phyloP scores from a whole-genome alignment of 2,113 vertebrate genomes.

The Eulemur rufifrons region DNA sequence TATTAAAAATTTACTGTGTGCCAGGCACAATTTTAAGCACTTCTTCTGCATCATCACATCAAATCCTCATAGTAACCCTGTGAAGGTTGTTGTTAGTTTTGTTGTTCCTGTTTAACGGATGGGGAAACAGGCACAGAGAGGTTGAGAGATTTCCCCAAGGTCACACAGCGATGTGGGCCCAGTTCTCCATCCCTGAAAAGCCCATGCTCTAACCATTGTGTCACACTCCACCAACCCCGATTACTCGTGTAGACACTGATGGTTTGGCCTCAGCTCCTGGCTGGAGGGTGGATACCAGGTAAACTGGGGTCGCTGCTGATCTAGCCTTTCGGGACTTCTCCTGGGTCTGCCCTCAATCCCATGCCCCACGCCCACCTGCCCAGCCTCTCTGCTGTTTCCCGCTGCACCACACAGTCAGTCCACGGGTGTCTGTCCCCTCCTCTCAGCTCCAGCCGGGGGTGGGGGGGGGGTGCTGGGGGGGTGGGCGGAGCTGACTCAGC shows the following conservation, averaged over 20 bases:
- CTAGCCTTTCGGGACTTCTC: background rate
- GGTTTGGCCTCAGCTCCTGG: background rate
- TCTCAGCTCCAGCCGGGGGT: background rate
- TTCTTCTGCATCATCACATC: fast-evolving
- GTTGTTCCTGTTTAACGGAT: background rate
- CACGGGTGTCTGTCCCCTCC: background rate
- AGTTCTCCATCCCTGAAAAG: background rate
- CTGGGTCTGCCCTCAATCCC: background rate
- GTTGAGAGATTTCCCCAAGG: background rate
- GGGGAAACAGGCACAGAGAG: background rate
- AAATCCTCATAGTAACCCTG: fast-evolving
- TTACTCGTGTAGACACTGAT: fast-evolving
- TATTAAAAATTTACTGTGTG: fast-evolving
- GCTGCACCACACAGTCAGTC: background rate
- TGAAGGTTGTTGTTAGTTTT: fast-evolving
- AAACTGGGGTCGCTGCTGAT: background rate
- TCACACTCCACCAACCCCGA: background rate
- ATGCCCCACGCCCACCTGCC: too few species aligned
- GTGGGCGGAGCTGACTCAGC: background rate
- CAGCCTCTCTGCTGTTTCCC: background rate
- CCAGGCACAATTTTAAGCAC: background rate
- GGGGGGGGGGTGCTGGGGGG: background rate
- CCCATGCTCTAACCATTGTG: background rate
- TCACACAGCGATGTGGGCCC: background rate
- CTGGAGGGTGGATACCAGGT: too few species aligned